Evolutionary conservation across 2,888 invertebrate genomes (phyloP), one percentile per base, ranked within the genome.

Genomic region (Ethmia dodecea): DNA sequence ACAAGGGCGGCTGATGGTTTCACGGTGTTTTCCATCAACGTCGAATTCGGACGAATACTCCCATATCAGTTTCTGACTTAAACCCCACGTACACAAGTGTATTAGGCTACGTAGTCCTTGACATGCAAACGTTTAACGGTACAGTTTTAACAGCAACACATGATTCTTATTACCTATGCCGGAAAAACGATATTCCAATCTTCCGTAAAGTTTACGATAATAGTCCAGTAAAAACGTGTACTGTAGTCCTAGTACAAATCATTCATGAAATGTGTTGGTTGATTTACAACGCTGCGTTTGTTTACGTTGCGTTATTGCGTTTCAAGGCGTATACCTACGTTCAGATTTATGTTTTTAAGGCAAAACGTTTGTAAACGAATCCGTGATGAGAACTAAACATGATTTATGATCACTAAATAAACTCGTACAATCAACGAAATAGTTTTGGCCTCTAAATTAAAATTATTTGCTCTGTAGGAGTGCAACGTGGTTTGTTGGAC

Each of bases 231-330:
- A 47, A 49, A 44, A 49, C 46, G 46, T 44, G 54, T 48, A 59
- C 64, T 65, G 60, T 65, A 60, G 60, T 55, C 47, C 66, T 60
- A 65, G 62, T 68, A 75, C 73, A 73, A 75, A 75, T 74, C 73
- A 71, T 71, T 68, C 67, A 66, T 64, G 71, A 65, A 67, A 63
- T 62, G 59, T 67, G 60, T 64, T 60, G 60, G 45, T 53, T 61
- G 61, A 68, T 66, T 70, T 66, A 68, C 60, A 58, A 50, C 49
- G 40, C 40, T 36, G 13, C 64, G 57, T 64, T 68, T 64, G 56
- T 52, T 42, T 37, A 28, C 38, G 35, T n/a, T n/a, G n/a, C n/a
- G 45, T 47, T 60, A 55, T 60, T 56, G 52, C 49, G 51, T 38
- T 53, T 37, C 61, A 54, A 62, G 55, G 60, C 58, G 52, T 42